Conservation (phyloP, 2,888 invertebrate genomes). For the Stenolophus ochropezus region DNA sequence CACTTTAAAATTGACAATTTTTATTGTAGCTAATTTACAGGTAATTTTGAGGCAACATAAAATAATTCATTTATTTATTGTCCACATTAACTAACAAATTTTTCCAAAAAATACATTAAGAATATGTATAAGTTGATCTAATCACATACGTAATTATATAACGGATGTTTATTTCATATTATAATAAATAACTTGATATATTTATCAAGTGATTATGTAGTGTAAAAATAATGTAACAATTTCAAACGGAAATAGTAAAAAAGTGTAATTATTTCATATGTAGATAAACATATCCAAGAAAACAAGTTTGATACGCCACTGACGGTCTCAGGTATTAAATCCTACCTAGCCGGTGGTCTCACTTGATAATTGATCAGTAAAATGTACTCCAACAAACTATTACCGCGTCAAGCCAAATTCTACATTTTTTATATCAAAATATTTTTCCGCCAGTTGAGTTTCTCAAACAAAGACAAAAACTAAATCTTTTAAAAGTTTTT, state of each 20-base stretch:
- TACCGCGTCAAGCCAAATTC: constrained; percentile 35
- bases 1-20: no score
- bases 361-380: constrained; percentile 50
- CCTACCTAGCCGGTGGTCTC: constrained; percentile 41
- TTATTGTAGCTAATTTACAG: no score
- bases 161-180: background rate
- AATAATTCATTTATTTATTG: background rate
- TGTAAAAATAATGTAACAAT: background rate
- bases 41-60: background rate
- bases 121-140: background rate
- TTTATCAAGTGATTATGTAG: background rate
- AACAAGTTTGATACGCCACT: constrained; percentile 10
- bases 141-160: background rate
- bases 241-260: background rate
- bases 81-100: background rate
- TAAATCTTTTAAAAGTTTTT: constrained; percentile 1
- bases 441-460: constrained; percentile 25
- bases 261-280: background rate
- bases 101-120: background rate
- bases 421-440: constrained; percentile 20
- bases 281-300: background rate
- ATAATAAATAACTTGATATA: background rate
- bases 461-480: constrained; percentile 24
- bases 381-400: constrained; percentile 43
- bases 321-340: constrained; percentile 43